phyloP scores from a whole-genome alignment of 2,797 vertebrate genomes.

The Acropternis orthonyx region DNA sequence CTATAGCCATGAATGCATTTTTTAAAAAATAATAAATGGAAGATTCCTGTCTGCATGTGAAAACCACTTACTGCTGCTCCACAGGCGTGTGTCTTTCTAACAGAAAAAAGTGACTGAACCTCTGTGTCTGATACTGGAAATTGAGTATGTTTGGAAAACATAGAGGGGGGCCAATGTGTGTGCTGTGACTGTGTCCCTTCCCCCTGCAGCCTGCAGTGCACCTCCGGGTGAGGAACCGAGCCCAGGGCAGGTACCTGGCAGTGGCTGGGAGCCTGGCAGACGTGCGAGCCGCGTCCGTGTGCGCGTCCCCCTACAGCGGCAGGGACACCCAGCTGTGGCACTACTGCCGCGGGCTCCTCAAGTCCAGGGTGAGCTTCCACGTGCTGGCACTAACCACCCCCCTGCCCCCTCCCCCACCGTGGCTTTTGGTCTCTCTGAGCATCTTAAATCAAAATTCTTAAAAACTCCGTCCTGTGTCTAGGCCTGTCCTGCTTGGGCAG shows the following conservation, averaged over 20 bases:
- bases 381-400: neutral
- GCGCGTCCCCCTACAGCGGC: conserved; percentile 54
- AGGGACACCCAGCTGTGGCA: conserved; percentile 81
- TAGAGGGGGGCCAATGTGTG: too few relatives aligned
- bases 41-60: neutral
- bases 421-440: neutral
- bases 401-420: too few relatives aligned
- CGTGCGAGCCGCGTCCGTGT: conserved; percentile 71
- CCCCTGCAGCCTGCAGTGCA: conserved; percentile 77
- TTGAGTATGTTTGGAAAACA: too few relatives aligned
- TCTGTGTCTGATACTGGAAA: neutral
- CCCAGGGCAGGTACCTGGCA: conserved; percentile 76
- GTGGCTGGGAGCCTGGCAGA: conserved; percentile 66
- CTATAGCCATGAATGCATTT: neutral
- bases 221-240: conserved; percentile 79
- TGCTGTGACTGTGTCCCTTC: too few relatives aligned
- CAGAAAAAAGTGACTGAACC: too few relatives aligned
- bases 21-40: too few relatives aligned
- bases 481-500: neutral
- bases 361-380: conserved; percentile 80
- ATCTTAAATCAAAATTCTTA: neutral
- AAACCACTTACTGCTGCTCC: neutral
- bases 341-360: conserved; percentile 80
- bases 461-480: neutral
- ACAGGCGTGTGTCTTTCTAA: fast-evolving